phyloP scores from a whole-genome alignment of 2,113 vertebrate genomes.

The Neoarius graeffei region DNA sequence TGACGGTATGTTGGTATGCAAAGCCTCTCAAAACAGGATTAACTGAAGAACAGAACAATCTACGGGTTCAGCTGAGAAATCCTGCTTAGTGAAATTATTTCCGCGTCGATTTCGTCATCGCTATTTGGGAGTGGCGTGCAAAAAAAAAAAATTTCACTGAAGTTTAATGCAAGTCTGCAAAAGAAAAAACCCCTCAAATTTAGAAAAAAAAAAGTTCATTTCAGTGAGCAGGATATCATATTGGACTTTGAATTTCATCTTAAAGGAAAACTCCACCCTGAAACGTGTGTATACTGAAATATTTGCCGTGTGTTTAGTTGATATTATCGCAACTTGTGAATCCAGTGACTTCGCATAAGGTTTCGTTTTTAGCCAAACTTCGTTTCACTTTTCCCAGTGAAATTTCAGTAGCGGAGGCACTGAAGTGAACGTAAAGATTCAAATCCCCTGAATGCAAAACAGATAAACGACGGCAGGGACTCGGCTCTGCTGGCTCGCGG shows the following conservation, averaged over 20 bases:
- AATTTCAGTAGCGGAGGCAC: too few relatives aligned
- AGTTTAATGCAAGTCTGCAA: background rate
- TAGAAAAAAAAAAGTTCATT: background rate
- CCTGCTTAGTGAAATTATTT: conserved; percentile 2
- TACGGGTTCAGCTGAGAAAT: background rate
- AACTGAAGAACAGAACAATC: background rate
- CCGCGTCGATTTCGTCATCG: background rate
- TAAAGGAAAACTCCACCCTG: background rate
- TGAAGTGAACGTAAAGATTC: background rate
- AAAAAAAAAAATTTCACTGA: background rate
- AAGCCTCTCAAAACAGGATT: background rate
- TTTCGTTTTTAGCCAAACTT: background rate
- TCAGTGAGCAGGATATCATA: background rate
- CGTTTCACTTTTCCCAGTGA: background rate
- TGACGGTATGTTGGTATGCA: background rate
- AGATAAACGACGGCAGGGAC: too few relatives aligned
- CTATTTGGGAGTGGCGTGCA: background rate
- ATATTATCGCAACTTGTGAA: background rate
- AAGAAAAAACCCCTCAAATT: background rate
- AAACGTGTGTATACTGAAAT: background rate
- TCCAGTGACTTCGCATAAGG: background rate
- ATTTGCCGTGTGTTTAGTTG: background rate
- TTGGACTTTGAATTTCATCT: background rate
- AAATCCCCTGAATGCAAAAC: background rate
- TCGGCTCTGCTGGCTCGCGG: background rate